Evolutionary conservation across 2,797 vertebrate species (phyloP).

Genomic region (Darevskia nairensis): DNA sequence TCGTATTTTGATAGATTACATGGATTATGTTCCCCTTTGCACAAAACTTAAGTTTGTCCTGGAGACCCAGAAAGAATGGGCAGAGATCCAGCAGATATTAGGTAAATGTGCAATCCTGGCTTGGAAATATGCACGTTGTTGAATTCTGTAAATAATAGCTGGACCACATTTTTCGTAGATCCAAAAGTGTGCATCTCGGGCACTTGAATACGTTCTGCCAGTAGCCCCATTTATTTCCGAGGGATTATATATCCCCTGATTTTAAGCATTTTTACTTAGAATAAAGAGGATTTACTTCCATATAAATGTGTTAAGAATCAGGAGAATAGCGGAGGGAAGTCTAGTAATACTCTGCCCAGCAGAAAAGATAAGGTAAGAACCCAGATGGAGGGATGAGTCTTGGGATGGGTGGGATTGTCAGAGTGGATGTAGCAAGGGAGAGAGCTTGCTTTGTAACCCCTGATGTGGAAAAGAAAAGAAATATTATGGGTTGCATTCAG

Average conservation of each 20-base stretch:
- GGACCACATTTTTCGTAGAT: not conserved
- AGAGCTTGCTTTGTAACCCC: not conserved
- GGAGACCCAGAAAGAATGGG: constrained; percentile 84
- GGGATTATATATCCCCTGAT: not conserved
- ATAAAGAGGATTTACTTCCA: not conserved
- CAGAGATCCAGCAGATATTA: constrained; percentile 80
- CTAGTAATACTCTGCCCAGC: not conserved
- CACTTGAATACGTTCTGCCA: not conserved
- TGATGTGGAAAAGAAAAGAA: not conserved
- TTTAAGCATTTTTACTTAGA: not conserved
- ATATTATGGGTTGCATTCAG: not conserved
- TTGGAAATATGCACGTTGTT: constrained; percentile 25
- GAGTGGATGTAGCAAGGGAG: not conserved
- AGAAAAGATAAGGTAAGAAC: not conserved
- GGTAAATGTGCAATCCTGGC: constrained; percentile 73
- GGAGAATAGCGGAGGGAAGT: not conserved
- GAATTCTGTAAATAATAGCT: not conserved
- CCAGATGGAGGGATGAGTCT: not conserved
- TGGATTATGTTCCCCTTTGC: constrained; percentile 84
- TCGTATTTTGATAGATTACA: constrained; percentile 85
- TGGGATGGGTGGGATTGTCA: not conserved
- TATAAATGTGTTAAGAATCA: not conserved
- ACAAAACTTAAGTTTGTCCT: constrained; percentile 81
- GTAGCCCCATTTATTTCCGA: not conserved
- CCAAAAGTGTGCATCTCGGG: not conserved